Evolutionary conservation across 2,797 vertebrate species (phyloP).

Genomic region (Holocentrus rufus): DNA sequence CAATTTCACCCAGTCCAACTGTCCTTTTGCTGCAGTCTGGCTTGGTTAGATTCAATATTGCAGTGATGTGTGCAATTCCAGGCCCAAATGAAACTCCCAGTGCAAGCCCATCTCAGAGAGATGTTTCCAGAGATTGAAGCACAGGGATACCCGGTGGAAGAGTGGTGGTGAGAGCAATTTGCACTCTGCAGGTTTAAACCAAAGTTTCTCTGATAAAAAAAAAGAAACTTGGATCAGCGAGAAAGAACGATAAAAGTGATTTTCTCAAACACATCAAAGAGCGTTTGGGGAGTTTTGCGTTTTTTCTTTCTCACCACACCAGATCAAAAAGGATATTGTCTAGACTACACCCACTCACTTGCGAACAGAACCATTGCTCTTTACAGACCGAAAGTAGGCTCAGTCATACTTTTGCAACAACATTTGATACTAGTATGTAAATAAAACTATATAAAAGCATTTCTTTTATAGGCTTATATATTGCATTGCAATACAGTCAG

Average conservation of each 20-base stretch:
- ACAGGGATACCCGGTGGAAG: constrained; percentile 75
- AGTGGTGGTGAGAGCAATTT: constrained; percentile 73
- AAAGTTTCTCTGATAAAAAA: constrained; percentile 66
- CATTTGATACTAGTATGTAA: constrained; percentile 5
- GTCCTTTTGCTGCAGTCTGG: constrained; percentile 79
- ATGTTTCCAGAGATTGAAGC: constrained; percentile 82
- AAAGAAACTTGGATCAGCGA: constrained; percentile 57
- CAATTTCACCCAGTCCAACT: constrained; percentile 79
- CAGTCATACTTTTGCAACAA: constrained; percentile 24
- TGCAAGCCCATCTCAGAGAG: constrained; percentile 76
- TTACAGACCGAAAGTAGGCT: constrained; percentile 1
- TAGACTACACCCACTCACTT: constrained; percentile 11
- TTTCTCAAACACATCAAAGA: constrained; percentile 46
- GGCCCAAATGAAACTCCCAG: constrained; percentile 77
- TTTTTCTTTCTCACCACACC: not conserved
- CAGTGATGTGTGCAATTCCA: constrained; percentile 82
- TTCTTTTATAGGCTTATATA: not conserved
- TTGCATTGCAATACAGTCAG: not conserved
- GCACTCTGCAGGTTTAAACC: constrained; percentile 71
- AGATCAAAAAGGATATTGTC: constrained; percentile 27
- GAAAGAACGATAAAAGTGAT: constrained; percentile 44
- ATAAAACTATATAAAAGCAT: constrained; percentile 1
- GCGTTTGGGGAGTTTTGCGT: constrained; percentile 6
- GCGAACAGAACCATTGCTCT: not conserved
- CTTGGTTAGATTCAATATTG: constrained; percentile 83